Conservation (phyloP, 2,113 vertebrate genomes). For the Alouatta palliata region DNA sequence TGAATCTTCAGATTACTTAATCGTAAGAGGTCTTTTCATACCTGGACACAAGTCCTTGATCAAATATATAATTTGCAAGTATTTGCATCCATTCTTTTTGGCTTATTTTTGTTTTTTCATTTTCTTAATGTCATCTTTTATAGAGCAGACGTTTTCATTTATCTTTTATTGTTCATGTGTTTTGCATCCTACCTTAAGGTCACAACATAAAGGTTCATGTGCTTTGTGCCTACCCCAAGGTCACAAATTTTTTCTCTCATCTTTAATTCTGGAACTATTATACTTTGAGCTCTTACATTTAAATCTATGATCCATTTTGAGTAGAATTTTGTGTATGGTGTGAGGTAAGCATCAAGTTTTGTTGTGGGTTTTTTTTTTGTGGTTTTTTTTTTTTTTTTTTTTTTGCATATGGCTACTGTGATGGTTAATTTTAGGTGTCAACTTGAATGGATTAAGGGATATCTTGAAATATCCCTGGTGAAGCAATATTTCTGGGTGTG, state of each 20-base stretch:
- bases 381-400: background rate
- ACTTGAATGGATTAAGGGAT: background rate
- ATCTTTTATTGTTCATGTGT: background rate
- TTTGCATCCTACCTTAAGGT: background rate
- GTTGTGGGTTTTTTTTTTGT: background rate
- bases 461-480: background rate
- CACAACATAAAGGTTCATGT: too few species aligned
- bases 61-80: background rate
- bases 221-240: background rate
- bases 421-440: background rate
- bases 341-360: background rate
- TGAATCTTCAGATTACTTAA: background rate
- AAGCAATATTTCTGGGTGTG: background rate
- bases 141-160: background rate
- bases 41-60: background rate
- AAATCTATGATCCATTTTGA: background rate
- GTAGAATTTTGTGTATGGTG: background rate
- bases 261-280: background rate
- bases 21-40: background rate
- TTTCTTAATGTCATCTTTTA: background rate
- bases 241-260: background rate
- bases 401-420: background rate
- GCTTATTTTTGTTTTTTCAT: background rate
- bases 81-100: background rate
- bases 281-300: background rate